Percentiles rank a stretch among this genome's conserved stretches.
Conservation (phyloP, 2,888 invertebrate species). For the Caenorhabditis doughertyi region DNA sequence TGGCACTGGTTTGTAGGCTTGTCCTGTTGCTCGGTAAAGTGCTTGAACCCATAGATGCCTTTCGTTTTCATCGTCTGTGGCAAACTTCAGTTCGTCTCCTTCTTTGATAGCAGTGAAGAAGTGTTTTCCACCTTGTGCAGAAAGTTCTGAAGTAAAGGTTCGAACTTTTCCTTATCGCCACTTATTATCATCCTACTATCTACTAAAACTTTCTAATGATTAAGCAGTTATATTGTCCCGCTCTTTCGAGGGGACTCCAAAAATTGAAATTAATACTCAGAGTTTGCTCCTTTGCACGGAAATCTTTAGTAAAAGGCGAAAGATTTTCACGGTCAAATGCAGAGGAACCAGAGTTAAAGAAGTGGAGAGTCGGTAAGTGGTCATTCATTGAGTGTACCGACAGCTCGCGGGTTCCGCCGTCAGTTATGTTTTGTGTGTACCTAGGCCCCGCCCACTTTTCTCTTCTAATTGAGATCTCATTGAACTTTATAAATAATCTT, state of each 20-base stretch:
- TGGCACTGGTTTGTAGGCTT: conserved; percentile 98
- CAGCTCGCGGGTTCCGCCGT: not conserved
- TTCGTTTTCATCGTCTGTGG: conserved; percentile 97
- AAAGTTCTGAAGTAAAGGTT: conserved; percentile 86
- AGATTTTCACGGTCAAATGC: conserved; percentile 77
- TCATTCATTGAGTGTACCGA: not conserved
- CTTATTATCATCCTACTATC: too few relatives aligned
- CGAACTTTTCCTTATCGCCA: not conserved
- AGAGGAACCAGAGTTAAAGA: conserved; percentile 63
- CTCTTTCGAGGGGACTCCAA: conserved; percentile 40
- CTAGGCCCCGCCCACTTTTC: not conserved
- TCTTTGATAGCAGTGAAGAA: conserved; percentile 97
- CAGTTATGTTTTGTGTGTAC: not conserved
- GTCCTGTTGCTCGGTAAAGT: conserved; percentile 98
- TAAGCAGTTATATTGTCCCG: too few relatives aligned
- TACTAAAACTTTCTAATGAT: too few relatives aligned
- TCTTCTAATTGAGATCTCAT: not conserved
- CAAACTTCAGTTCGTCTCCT: conserved; percentile 96
- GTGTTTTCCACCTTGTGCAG: conserved; percentile 91
- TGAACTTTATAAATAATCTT: conserved; percentile 75
- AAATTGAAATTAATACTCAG: conserved; percentile 55
- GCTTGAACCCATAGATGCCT: conserved; percentile 99
- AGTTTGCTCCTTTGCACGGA: conserved; percentile 77
- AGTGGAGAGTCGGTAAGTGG: not conserved
- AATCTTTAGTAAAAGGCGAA: conserved; percentile 82